Conservation (phyloP, 2,888 invertebrate genomes). For the Leptinotarsa tumamoca region DNA sequence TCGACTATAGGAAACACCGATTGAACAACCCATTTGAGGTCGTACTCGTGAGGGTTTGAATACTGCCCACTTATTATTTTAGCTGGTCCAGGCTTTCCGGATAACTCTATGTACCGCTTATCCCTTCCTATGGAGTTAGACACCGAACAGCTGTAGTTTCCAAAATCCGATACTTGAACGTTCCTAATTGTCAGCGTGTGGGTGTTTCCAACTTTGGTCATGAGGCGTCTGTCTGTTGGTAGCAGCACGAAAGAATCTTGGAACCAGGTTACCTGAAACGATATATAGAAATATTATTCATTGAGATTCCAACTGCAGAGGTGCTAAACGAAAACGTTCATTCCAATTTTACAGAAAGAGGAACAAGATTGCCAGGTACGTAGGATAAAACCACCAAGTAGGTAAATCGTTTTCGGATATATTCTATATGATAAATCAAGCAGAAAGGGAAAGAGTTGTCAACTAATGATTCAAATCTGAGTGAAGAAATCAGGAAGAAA, state of each 20-base stretch:
- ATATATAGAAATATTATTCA: not conserved
- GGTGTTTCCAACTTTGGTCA: constrained; percentile 72
- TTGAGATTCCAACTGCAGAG: too few species aligned
- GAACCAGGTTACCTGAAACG: constrained; percentile 73
- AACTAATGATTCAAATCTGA: too few species aligned
- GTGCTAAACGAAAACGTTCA: too few species aligned
- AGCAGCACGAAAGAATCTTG: constrained; percentile 74
- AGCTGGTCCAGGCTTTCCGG: constrained; percentile 75
- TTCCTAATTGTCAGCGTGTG: constrained; percentile 72
- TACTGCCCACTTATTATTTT: constrained; percentile 73
- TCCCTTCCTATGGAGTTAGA: constrained; percentile 65
- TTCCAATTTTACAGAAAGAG: too few species aligned
- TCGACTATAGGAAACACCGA: constrained; percentile 75
- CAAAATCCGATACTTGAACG: constrained; percentile 74
- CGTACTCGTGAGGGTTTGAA: constrained; percentile 73
- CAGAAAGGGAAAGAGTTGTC: too few species aligned
- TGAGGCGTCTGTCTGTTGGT: constrained; percentile 73
- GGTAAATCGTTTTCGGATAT: too few species aligned
- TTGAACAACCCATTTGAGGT: constrained; percentile 76
- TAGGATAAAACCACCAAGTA: too few species aligned
- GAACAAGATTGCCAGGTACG: too few species aligned
- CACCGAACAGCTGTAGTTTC: constrained; percentile 70
- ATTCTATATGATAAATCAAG: too few species aligned
- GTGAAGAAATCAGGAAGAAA: too few species aligned
- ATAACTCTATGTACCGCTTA: constrained; percentile 72